Percentiles rank a stretch among this genome's conserved stretches.
Evolutionary conservation across 2,113 vertebrate species (phyloP).

Genomic region (Pantherophis guttatus): DNA sequence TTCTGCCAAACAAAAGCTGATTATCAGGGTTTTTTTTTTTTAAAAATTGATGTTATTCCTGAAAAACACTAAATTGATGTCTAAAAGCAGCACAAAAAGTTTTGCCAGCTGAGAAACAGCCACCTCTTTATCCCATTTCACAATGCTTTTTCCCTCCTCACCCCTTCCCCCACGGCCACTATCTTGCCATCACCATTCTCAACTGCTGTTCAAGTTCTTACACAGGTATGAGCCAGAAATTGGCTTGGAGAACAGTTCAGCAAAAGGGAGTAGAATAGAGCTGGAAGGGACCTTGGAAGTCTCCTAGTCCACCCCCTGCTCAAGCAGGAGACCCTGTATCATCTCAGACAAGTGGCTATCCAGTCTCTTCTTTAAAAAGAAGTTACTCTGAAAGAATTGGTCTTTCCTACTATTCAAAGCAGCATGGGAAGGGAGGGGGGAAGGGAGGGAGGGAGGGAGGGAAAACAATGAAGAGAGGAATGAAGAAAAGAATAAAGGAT

Average conservation of each 20-base stretch:
- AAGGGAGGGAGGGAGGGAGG: no score
- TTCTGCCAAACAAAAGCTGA: not conserved
- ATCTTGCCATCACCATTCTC: not conserved
- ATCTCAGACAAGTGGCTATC: not conserved
- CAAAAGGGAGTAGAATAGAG: not conserved
- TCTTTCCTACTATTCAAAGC: not conserved
- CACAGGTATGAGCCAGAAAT: not conserved
- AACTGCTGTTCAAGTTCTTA: not conserved
- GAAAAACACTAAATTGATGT: not conserved
- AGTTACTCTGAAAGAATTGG: not conserved
- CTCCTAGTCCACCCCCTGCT: no score
- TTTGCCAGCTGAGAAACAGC: not conserved
- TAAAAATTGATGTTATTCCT: not conserved
- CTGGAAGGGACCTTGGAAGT: no score
- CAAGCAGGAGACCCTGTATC: no score
- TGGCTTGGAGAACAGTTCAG: not conserved
- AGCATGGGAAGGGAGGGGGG: not conserved
- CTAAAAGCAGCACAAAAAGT: not conserved
- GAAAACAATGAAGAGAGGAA: not conserved
- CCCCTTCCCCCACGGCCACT: not conserved
- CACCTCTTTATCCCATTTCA: not conserved
- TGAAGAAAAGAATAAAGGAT: no score
- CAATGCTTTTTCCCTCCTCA: not conserved
- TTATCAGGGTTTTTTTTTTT: not conserved
- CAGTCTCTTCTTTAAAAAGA: not conserved